These are phyloP conservation scores for Esperia sulphurella DNA, from an alignment of 2,888 invertebrate species.

Conservation along the genomic window DNA sequence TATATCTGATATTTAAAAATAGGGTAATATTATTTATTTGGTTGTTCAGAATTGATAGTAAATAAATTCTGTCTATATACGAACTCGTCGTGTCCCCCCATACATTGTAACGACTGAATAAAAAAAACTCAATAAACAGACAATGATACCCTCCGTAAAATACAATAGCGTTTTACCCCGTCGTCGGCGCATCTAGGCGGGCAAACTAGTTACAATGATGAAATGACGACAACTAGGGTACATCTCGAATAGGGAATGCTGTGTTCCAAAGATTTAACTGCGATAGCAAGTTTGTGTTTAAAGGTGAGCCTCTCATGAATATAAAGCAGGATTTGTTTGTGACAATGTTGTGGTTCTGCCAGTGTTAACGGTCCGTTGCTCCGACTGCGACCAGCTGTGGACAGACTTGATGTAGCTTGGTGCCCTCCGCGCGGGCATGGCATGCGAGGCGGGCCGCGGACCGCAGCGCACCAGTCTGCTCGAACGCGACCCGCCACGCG, in stretches of 20 bases:
- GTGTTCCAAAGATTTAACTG: conserved; percentile 23
- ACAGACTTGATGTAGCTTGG: conserved; percentile 39
- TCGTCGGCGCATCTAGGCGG: conserved; percentile 32
- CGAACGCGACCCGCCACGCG: conserved; percentile 64
- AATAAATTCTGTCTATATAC: too few relatives aligned
- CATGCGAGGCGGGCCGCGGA: conserved; percentile 19
- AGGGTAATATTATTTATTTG: too few relatives aligned
- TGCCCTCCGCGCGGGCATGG: conserved; percentile 31
- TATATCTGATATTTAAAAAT: too few relatives aligned
- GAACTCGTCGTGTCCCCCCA: not conserved
- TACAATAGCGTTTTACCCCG: conserved; percentile 22
- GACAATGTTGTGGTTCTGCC: conserved; percentile 35
- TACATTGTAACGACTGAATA: not conserved
- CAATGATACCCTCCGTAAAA: conserved; percentile 3
- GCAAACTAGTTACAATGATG: conserved; percentile 38
- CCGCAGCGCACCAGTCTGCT: conserved; percentile 41
- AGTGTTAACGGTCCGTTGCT: conserved; percentile 49
- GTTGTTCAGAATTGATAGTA: too few relatives aligned
- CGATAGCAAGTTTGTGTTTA: conserved; percentile 30
- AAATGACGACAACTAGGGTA: conserved; percentile 31
- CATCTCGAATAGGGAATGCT: conserved; percentile 6
- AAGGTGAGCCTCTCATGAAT: conserved; percentile 33
- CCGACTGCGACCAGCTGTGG: conserved; percentile 45
- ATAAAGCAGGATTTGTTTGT: conserved; percentile 42
- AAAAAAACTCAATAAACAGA: not conserved